Percentiles rank a stretch among this genome's conserved stretches.
Evolutionary conservation across 2,888 invertebrate species (phyloP).

Genomic region (Carabus problematicus): DNA sequence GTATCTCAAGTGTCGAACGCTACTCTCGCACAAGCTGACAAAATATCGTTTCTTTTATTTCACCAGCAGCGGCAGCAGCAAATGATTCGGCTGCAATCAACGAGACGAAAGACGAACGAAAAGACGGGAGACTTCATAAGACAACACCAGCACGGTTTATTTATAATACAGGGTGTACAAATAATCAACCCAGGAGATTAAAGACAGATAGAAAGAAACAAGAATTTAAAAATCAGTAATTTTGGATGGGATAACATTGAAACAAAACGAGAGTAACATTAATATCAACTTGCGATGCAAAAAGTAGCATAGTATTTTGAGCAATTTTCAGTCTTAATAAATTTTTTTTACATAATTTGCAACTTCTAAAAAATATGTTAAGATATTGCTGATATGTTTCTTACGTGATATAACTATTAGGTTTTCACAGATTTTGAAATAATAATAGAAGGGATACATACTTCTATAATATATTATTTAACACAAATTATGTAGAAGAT

Average conservation of each 20-base stretch:
- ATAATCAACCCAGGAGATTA: conserved; percentile 23
- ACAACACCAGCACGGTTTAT: conserved; percentile 46
- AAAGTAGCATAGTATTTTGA: too few relatives aligned
- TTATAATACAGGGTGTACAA: conserved; percentile 21
- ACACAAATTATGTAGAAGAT: conserved; percentile 35
- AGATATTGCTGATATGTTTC: too few relatives aligned
- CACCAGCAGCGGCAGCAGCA: neutral
- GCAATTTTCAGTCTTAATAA: too few relatives aligned
- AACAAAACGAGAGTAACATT: too few relatives aligned
- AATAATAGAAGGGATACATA: too few relatives aligned
- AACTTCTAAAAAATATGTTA: too few relatives aligned
- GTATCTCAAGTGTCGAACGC: conserved; percentile 25
- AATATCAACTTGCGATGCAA: too few relatives aligned
- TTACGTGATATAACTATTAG: too few relatives aligned
- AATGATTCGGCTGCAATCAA: conserved; percentile 19
- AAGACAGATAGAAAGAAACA: neutral
- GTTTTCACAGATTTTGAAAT: too few relatives aligned
- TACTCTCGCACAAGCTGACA: conserved; percentile 18
- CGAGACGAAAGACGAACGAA: conserved; percentile 13
- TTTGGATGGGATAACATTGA: too few relatives aligned
- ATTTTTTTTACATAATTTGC: too few relatives aligned
- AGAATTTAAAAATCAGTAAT: neutral
- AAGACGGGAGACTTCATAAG: conserved; percentile 49
- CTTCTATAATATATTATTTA: too few relatives aligned
- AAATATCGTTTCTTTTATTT: conserved; percentile 17